phyloP scores from a whole-genome alignment of 2,797 vertebrate genomes.

The Bradypodion ventrale region DNA sequence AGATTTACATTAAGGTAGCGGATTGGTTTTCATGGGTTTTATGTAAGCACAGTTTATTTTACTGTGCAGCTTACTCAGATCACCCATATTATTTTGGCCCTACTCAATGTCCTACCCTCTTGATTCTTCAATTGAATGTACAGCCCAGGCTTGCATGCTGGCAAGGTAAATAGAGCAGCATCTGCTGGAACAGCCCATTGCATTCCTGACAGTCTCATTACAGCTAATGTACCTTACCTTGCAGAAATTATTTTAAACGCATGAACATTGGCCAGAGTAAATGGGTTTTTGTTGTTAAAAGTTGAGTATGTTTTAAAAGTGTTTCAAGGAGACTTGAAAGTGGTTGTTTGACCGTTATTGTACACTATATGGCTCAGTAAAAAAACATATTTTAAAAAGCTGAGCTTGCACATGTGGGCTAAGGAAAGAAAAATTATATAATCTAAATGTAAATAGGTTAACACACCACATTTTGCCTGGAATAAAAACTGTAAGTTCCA shows the following conservation, averaged over 20 bases:
- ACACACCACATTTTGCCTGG: not conserved
- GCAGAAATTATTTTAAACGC: not conserved
- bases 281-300: conserved; percentile 9
- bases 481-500: not conserved
- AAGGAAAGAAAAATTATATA: conserved; percentile 24
- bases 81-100: not conserved
- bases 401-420: conserved; percentile 21
- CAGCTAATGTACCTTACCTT: conserved; percentile 1
- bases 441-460: conserved; percentile 37
- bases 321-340: conserved; percentile 27
- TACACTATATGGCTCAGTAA: not conserved
- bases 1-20: not conserved
- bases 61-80: not conserved
- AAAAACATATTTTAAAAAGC: not conserved
- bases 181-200: not conserved
- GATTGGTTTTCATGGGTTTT: not conserved
- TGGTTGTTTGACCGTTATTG: not conserved
- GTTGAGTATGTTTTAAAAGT: not conserved
- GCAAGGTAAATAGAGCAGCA: not conserved
- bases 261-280: not conserved
- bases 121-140: conserved; percentile 1
- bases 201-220: not conserved
- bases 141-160: not conserved
- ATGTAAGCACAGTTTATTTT: not conserved
- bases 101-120: not conserved